Conservation (phyloP, 2,113 vertebrate genomes). For the Pyrgilauda ruficollis region DNA sequence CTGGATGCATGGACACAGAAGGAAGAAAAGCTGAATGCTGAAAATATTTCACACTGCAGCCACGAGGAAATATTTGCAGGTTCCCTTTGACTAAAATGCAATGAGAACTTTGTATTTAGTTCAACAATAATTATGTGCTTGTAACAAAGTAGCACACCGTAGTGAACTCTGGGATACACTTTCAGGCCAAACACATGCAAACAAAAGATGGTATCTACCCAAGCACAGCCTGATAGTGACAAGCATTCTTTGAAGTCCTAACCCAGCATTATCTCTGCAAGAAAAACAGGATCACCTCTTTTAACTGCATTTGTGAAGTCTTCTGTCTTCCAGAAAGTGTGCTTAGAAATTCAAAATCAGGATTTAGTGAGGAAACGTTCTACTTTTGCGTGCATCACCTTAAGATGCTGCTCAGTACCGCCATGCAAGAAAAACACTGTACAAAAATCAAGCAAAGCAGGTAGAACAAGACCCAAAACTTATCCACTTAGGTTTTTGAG, state of each 20-base stretch:
- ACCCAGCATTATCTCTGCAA: neutral
- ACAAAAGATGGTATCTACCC: neutral
- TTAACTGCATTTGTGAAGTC: neutral
- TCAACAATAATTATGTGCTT: neutral
- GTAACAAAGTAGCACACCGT: neutral
- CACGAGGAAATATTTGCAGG: neutral
- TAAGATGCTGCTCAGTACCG: neutral
- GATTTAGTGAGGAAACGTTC: neutral
- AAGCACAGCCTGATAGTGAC: neutral
- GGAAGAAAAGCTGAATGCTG: neutral
- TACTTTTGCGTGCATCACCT: fast-evolving
- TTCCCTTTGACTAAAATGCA: neutral
- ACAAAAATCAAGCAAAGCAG: neutral
- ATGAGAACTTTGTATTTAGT: neutral
- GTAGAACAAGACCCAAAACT: neutral
- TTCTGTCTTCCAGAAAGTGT: neutral
- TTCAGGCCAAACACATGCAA: neutral
- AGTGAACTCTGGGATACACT: neutral
- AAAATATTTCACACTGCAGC: neutral
- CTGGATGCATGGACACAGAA: neutral
- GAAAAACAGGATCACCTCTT: neutral
- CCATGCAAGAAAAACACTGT: neutral
- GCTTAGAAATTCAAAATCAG: neutral
- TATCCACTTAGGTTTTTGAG: neutral
- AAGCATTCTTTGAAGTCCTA: neutral